Conservation (phyloP, 2,888 invertebrate species). For the Papilio elwesi region DNA sequence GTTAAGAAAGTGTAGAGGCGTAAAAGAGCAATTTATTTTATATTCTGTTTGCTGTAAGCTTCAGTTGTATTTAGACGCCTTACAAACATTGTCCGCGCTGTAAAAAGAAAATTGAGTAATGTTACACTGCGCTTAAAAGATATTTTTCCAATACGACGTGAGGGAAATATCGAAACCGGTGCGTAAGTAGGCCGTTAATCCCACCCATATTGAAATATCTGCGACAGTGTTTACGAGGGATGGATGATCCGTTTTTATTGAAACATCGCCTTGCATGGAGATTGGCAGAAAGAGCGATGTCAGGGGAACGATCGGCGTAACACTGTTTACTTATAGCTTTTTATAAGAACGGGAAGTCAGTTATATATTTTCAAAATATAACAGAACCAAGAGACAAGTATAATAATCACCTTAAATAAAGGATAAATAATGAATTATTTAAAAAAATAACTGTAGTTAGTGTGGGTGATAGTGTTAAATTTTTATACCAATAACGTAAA, state of each 20-base stretch:
- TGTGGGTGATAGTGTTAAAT: no score
- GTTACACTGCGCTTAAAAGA: constrained; percentile 28
- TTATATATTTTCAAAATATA: constrained; percentile 12
- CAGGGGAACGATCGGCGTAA: constrained; percentile 46
- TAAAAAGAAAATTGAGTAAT: constrained; percentile 37
- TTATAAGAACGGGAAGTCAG: constrained; percentile 27
- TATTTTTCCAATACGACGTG: constrained; percentile 37
- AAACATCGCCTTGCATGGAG: constrained; percentile 48
- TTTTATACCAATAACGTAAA: no score
- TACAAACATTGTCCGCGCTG: constrained; percentile 7
- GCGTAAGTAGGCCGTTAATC: constrained; percentile 39
- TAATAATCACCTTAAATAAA: background rate
- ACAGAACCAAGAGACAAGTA: background rate
- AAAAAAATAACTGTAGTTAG: background rate
- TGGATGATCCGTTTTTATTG: constrained; percentile 29
- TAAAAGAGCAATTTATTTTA: constrained; percentile 8
- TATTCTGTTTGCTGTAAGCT: constrained; percentile 1
- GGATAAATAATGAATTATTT: background rate
- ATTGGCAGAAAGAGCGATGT: constrained; percentile 67
- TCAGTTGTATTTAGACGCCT: background rate
- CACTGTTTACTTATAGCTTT: constrained; percentile 39
- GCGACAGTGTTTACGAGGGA: constrained; percentile 40
- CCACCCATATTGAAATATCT: constrained; percentile 39
- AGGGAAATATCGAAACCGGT: constrained; percentile 38
- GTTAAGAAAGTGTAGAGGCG: constrained; percentile 15